Conservation (phyloP, 2,888 invertebrate genomes). For the Leptinotarsa rubiginosa region DNA sequence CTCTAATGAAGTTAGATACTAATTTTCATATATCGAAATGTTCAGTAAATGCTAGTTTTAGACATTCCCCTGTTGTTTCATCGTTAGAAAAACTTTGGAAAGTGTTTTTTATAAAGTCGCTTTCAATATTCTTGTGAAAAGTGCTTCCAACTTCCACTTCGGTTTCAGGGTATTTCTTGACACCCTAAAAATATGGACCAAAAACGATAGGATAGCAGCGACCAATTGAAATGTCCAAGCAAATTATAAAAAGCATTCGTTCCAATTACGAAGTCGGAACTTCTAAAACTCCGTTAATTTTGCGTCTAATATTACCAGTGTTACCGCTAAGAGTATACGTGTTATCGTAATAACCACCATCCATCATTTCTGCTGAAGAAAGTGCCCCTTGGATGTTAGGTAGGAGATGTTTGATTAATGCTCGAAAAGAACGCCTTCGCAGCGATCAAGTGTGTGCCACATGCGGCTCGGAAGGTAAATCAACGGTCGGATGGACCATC, state of each 20-base stretch:
- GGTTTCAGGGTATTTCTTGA: background rate
- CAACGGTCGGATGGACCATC: conserved; percentile 44
- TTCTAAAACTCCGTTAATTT: conserved; percentile 23
- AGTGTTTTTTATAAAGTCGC: too few relatives aligned
- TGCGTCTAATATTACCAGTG: conserved; percentile 36
- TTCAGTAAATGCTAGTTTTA: too few relatives aligned
- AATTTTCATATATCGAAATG: too few relatives aligned
- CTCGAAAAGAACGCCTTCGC: conserved; percentile 46
- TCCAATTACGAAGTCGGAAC: conserved; percentile 22
- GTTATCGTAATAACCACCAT: conserved; percentile 47
- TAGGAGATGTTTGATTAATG: conserved; percentile 49
- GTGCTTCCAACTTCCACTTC: too few relatives aligned
- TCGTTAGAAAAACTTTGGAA: too few relatives aligned
- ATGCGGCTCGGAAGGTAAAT: conserved; percentile 47
- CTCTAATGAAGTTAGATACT: too few relatives aligned
- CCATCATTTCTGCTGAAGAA: conserved; percentile 45
- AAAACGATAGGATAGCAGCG: background rate
- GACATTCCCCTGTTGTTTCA: too few relatives aligned
- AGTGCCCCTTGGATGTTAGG: conserved; percentile 47
- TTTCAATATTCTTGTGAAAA: too few relatives aligned
- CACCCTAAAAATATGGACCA: background rate
- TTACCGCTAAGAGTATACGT: conserved; percentile 41
- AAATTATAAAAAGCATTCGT: conserved; percentile 35
- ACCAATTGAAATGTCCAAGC: background rate
- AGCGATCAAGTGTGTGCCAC: conserved; percentile 50